A percentile compares a stretch with the other conserved stretches of the same genome.
Evolutionary conservation across 1,140 invertebrate species (phyloP).

Genomic region (Reticulitermes speratus): DNA sequence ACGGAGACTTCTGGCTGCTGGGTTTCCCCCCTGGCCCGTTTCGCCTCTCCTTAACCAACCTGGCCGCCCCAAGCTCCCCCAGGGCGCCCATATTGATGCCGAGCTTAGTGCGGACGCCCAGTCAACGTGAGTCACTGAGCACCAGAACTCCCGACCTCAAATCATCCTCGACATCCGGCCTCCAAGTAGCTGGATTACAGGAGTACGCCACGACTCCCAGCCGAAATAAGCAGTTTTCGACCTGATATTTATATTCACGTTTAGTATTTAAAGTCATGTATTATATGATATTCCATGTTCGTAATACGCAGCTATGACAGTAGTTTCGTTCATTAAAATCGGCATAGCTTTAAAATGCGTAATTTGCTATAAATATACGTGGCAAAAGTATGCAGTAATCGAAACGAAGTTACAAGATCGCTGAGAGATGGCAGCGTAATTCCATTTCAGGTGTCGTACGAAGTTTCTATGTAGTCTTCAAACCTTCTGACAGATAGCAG

Average conservation of each 20-base stretch:
- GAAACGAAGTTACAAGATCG: too few species aligned
- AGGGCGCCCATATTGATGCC: slow-evolving; percentile 43
- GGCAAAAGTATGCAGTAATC: too few species aligned
- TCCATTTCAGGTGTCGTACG: too few species aligned
- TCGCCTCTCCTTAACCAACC: slow-evolving; percentile 91
- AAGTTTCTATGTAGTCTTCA: too few species aligned
- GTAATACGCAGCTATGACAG: too few species aligned
- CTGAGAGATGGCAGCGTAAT: too few species aligned
- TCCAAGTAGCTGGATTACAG: slow-evolving; percentile 57
- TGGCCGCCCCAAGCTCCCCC: slow-evolving; percentile 77
- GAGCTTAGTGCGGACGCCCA: slow-evolving; percentile 82
- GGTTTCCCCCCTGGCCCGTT: slow-evolving; percentile 94
- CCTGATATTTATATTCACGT: neutral
- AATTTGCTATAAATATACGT: too few species aligned
- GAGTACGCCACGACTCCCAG: slow-evolving; percentile 41
- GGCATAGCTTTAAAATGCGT: too few species aligned
- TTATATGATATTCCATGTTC: too few species aligned
- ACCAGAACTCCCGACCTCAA: slow-evolving; percentile 45
- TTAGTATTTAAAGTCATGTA: too few species aligned
- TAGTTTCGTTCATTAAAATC: too few species aligned
- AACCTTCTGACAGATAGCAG: too few species aligned
- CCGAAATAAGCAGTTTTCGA: neutral
- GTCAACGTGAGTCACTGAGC: slow-evolving; percentile 64
- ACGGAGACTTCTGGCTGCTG: slow-evolving; percentile 96
- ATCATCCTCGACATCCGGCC: slow-evolving; percentile 51